Conservation (phyloP, 1,140 invertebrate species). For the Brachionus sp. region DNA sequence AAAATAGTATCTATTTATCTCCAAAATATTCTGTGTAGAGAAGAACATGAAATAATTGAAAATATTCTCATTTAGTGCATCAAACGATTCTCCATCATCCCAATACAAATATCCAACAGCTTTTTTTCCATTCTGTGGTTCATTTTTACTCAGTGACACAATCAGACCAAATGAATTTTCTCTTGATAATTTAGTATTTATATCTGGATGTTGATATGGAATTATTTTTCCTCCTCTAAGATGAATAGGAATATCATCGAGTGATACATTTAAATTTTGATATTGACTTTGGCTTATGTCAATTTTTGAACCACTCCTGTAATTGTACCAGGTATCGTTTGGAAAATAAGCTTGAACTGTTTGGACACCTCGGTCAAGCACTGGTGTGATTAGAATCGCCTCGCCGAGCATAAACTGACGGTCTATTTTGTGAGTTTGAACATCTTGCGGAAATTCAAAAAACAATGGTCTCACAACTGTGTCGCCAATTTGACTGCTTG, state of each 20-base stretch:
- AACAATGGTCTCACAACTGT: conserved; percentile 75
- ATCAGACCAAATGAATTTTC: conserved; percentile 23
- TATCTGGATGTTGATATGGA: conserved; percentile 66
- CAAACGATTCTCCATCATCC: conserved; percentile 44
- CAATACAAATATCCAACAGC: conserved; percentile 14
- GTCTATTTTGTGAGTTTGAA: conserved; percentile 68
- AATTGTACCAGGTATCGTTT: conserved; percentile 70
- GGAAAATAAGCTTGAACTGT: conserved; percentile 68
- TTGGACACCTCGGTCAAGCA: conserved; percentile 63
- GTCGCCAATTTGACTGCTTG: conserved; percentile 59
- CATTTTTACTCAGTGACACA: not conserved
- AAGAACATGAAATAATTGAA: conserved; percentile 34
- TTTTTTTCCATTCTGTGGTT: not conserved
- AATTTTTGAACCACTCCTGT: conserved; percentile 60
- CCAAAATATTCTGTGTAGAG: not conserved
- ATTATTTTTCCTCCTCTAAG: conserved; percentile 71
- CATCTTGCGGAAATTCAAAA: conserved; percentile 61
- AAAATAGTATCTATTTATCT: not conserved
- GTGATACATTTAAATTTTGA: conserved; percentile 62
- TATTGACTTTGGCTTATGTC: conserved; percentile 52
- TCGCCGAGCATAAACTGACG: conserved; percentile 74
- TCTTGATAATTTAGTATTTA: conserved; percentile 63
- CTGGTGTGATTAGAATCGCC: conserved; percentile 71
- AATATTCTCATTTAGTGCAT: not conserved
- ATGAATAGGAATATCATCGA: conserved; percentile 68